Evolutionary conservation across 2,113 vertebrate species (phyloP).

Genomic region (Tiliqua scincoides): DNA sequence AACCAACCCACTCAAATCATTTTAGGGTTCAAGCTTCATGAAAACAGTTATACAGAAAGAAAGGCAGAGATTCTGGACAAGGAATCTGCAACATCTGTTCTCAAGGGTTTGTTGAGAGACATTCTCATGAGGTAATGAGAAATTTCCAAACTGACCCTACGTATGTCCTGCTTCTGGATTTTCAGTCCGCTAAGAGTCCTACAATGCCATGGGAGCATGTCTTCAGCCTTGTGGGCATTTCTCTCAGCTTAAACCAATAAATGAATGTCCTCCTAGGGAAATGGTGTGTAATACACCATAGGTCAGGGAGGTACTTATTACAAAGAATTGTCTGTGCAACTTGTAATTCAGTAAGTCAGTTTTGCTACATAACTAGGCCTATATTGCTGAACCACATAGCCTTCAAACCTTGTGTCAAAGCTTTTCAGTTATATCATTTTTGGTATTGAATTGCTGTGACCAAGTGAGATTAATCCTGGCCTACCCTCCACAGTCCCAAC

Average conservation of each 20-base stretch:
- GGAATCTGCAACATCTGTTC: neutral
- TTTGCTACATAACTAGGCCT: neutral
- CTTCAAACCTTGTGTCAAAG: neutral
- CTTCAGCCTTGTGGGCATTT: neutral
- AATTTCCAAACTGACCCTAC: neutral
- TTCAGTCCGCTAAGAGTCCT: neutral
- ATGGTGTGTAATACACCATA: neutral
- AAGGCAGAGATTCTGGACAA: neutral
- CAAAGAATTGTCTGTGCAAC: neutral
- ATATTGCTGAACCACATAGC: neutral
- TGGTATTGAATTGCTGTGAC: neutral
- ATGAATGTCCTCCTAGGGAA: neutral
- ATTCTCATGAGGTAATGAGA: neutral
- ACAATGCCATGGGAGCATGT: neutral
- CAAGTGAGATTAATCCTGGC: neutral
- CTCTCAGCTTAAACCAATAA: neutral
- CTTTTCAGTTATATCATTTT: neutral
- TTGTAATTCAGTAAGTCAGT: neutral
- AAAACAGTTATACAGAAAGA: too few species aligned
- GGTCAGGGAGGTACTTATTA: neutral
- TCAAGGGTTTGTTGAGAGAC: neutral
- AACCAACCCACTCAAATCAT: neutral
- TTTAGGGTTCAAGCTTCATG: neutral
- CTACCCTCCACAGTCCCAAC: too few species aligned
- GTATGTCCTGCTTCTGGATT: neutral